phyloP scores from a whole-genome alignment of 1,140 invertebrate species.

The Chironomus tepperi region DNA sequence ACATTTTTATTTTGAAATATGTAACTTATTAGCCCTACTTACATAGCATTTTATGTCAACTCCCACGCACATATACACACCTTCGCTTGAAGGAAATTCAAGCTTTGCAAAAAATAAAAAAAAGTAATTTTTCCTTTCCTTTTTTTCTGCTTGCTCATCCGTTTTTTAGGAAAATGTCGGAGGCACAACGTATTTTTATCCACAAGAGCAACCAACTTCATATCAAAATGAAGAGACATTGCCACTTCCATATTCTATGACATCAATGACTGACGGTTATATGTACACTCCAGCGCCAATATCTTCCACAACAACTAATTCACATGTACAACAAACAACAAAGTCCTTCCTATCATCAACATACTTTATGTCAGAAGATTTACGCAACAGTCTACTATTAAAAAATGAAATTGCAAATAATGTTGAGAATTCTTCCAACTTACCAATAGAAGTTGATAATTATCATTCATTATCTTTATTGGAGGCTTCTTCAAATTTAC shows the following conservation, averaged over 20 bases:
- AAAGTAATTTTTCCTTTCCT: constrained; percentile 25
- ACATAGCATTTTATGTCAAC: too few species aligned
- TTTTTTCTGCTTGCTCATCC: neutral
- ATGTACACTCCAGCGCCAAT: constrained; percentile 31
- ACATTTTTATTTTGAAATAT: too few species aligned
- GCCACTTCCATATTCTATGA: constrained; percentile 29
- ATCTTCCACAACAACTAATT: constrained; percentile 26
- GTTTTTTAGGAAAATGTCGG: constrained; percentile 74
- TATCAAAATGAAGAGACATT: constrained; percentile 25
- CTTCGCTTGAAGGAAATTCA: neutral
- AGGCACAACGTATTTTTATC: constrained; percentile 89
- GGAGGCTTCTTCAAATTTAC: constrained; percentile 60
- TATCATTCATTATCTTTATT: constrained; percentile 83
- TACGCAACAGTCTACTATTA: constrained; percentile 65
- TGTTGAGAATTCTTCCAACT: constrained; percentile 51
- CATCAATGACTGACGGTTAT: constrained; percentile 24
- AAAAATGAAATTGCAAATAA: constrained; percentile 54
- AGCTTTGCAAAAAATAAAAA: constrained; percentile 35
- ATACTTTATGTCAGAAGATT: constrained; percentile 68
- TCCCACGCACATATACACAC: too few species aligned
- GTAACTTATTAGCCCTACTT: too few species aligned
- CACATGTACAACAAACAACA: constrained; percentile 39
- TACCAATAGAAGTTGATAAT: constrained; percentile 79
- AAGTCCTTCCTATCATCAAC: constrained; percentile 47
- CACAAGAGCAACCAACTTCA: constrained; percentile 32